phyloP scores from a whole-genome alignment of 2,797 vertebrate species.

The Buphagus erythrorhynchus region DNA sequence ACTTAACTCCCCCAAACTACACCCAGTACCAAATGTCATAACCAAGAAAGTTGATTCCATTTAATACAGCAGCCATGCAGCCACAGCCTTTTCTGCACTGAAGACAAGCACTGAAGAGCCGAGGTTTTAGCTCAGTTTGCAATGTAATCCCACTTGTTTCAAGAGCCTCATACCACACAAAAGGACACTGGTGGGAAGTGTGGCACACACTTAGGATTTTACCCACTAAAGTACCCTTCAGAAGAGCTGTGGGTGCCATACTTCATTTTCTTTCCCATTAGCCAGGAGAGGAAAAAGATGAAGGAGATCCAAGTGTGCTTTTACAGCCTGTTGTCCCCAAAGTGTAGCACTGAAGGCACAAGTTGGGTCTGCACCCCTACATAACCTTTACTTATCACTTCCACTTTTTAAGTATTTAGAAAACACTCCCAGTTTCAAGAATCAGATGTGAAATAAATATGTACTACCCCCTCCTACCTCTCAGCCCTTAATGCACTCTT shows the following conservation, averaged over 20 bases:
- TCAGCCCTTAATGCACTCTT: not conserved
- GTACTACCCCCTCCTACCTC: not conserved
- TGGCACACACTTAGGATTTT: not conserved
- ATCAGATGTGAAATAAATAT: not conserved
- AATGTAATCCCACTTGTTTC: not conserved
- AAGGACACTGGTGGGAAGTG: not conserved
- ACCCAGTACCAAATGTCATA: not conserved
- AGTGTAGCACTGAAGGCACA: rapidly evolving
- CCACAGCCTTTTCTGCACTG: not conserved
- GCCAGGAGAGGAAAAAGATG: not conserved
- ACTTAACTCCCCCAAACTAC: not conserved
- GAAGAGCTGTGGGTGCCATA: not conserved
- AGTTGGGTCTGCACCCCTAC: not conserved
- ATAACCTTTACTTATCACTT: not conserved
- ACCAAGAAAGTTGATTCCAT: not conserved
- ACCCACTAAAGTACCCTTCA: not conserved
- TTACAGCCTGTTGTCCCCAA: not conserved
- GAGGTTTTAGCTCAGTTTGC: not conserved
- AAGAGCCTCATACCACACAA: not conserved
- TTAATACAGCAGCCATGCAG: not conserved
- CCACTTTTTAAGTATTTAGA: not conserved
- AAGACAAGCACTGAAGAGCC: not conserved
- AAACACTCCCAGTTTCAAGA: not conserved
- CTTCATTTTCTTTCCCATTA: not conserved
- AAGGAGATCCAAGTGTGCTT: not conserved